Percentiles rank a stretch among this genome's conserved stretches.
These are phyloP conservation scores for Sarcophilus harrisii DNA, from an alignment of 2,797 vertebrate genomes.

Conservation along the genomic window DNA sequence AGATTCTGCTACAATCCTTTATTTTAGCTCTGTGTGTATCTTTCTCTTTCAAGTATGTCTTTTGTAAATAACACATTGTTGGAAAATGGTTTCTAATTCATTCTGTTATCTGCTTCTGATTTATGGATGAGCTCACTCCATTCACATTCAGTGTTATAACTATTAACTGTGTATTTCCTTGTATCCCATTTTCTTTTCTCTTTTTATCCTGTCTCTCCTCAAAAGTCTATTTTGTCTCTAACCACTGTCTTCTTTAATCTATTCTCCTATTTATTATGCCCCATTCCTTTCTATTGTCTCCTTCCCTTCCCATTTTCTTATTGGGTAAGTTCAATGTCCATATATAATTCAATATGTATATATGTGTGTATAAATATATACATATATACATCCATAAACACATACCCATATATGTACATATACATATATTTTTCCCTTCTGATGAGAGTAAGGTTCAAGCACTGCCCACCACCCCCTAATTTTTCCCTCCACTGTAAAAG, in stretches of 20 bases:
- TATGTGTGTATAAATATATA: too few relatives aligned
- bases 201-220: neutral
- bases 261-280: neutral
- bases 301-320: neutral
- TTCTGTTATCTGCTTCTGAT: neutral
- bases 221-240: neutral
- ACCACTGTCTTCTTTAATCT: neutral
- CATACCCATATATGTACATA: too few relatives aligned
- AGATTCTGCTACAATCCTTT: too few relatives aligned
- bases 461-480: neutral
- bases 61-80: neutral
- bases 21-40: neutral
- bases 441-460: neutral
- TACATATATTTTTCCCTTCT: neutral
- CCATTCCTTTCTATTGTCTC: neutral
- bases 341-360: neutral
- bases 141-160: neutral
- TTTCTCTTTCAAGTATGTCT: neutral
- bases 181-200: neutral
- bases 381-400: too few relatives aligned
- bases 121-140: neutral
- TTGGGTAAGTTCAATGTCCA: neutral
- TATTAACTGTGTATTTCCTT: neutral
- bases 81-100: neutral
- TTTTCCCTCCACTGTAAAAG: neutral